Base-by-base conservation (phyloP, 1,140 invertebrate species). In the Anoplolepis gracilipes region DNA sequence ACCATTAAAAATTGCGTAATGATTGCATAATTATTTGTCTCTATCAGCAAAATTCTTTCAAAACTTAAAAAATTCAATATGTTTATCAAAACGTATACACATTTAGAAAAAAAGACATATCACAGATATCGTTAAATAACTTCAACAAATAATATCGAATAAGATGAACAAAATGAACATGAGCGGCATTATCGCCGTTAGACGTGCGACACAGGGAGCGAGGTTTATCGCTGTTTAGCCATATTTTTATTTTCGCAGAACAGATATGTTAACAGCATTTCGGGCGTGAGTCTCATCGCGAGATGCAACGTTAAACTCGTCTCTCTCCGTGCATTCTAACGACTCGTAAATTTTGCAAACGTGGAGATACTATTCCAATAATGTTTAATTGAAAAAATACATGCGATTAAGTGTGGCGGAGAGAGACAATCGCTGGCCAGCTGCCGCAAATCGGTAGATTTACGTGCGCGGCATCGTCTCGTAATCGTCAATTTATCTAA, bases 401-500 rank as follows among this genome's bases (percentile, higher is more conserved):
- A 11, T 25, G 70, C 81, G 90, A 91, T 87, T 84, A 88, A 92
- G 69, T 72, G 28, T 30, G 8, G 2, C 3, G 1, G 7, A 33
- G 7, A 33, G 33, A 11, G 88, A 87, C 84, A 90, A 88, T 87
- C 64, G 62, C 53, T 36, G 57, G 49, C 22, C 42, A 76, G 46
- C 7, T 39, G 39, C 55, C 25, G 22, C 65, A 39, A 82, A 72
- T 78, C 39, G 22, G 70, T 36, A 36, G 28, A 42, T 81, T 16
- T 86, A 86, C 69, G 79, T 16, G 57, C 39, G 30, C 65, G 86
- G 73, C 86, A 73, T 86, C 86, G 64, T 36, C 39, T 70, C 69
- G 62, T 91, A 90, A 93, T 92, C 92, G 77, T 73, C n/a, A 77
- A 84, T 91, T 92, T 92, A 91, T 92, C 88, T 79, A 85, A 90